Base-by-base conservation (phyloP, 1,140 invertebrate species). In the Globodera rostochiensis region DNA sequence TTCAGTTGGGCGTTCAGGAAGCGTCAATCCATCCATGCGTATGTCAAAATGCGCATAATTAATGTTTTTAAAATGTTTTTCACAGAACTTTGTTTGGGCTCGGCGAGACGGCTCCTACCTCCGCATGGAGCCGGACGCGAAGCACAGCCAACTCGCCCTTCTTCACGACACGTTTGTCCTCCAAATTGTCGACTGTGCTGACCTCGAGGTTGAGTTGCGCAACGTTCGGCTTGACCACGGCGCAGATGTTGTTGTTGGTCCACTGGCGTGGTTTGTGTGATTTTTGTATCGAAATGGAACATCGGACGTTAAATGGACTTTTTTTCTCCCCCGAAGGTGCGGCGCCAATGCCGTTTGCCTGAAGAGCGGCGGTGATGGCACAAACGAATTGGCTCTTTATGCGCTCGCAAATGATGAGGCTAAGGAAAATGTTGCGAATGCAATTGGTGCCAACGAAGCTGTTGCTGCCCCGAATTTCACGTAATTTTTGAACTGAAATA, bases 91-190 rank as follows among this genome's bases (percentile, higher is more conserved):
- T 73, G 60, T 60, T 46, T 84, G 82, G 82, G 36, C 75, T 21
- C 36, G 60, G 6, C 66, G 74, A 57, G 74, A 83, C 21, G 82
- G 82, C 2, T 25, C 25, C 9, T 84, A 84, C 53, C 49, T 70
- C 6, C 74, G 50, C 11, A 78, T 77, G 25, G 71, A 84, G 49
- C 21, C 82, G 49, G 50, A 79, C 36, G n/a, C 57, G 15, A 66
- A 71, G n/a, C 46, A 57, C 36, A 53, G 67, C 25, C 70, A 82
- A 73, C 45, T 84, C 15, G 47, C 60, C 21, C 77, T 84, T 69
- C 47, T 84, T 25, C 82, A 84, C 79, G 75, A 77, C 45, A 82
- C 82, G 21, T 70, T 64, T 25, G 36, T 84, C 11, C 69, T 77
- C 1, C 82, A 84, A 79, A 45, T 83, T 6, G 57, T 76, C 45